phyloP scores from a whole-genome alignment of 2,797 vertebrate genomes.

The Lycodopsis pacificus region DNA sequence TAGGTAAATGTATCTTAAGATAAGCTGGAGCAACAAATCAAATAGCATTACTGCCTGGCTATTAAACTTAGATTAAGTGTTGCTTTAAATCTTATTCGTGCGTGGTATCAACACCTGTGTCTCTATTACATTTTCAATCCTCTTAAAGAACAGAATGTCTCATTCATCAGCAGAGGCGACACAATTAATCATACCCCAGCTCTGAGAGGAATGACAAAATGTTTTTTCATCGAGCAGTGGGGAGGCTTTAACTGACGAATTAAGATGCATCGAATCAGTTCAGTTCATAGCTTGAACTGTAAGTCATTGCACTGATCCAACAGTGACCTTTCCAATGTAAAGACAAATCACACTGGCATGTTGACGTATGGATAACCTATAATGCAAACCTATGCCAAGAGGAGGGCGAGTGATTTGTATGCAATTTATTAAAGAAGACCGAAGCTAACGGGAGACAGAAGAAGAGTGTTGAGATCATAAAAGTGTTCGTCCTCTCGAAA shows the following conservation, averaged over 20 bases:
- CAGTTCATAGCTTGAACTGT: slow-evolving; percentile 34
- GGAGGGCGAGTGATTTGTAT: not conserved
- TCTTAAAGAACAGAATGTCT: slow-evolving; percentile 49
- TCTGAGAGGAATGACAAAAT: slow-evolving; percentile 41
- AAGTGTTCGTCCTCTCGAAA: not conserved
- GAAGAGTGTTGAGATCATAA: not conserved
- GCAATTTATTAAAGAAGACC: not conserved
- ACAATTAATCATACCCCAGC: slow-evolving; percentile 45
- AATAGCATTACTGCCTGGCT: slow-evolving; percentile 42
- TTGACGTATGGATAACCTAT: slow-evolving; percentile 36
- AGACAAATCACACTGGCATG: slow-evolving; percentile 15
- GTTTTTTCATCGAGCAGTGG: slow-evolving; percentile 36
- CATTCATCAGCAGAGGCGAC: slow-evolving; percentile 50
- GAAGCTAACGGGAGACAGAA: not conserved
- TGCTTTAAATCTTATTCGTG: slow-evolving; percentile 50
- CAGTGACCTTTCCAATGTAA: slow-evolving; percentile 45
- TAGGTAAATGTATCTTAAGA: slow-evolving; percentile 59
- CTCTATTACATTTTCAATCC: slow-evolving; percentile 62
- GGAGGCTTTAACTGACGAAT: slow-evolving; percentile 46
- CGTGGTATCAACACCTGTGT: slow-evolving; percentile 57
- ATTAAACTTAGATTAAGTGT: slow-evolving; percentile 60
- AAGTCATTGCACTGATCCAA: slow-evolving; percentile 44
- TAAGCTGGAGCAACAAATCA: slow-evolving; percentile 60
- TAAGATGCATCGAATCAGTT: slow-evolving; percentile 47
- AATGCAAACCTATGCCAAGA: not conserved